phyloP scores from a whole-genome alignment of 2,113 vertebrate genomes.

The Otus sunia region DNA sequence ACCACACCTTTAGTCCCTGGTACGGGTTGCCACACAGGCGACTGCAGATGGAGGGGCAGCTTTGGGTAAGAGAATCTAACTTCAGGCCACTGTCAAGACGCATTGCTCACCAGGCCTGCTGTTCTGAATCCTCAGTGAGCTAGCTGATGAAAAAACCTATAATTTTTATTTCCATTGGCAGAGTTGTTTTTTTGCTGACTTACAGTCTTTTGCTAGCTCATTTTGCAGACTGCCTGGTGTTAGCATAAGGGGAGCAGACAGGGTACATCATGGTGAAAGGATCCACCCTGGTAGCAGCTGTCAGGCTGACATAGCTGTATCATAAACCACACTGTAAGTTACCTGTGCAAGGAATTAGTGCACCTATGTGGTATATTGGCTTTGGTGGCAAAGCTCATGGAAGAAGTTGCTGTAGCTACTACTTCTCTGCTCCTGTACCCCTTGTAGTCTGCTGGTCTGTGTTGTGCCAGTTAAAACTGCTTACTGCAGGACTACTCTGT shows the following conservation, averaged over 20 bases:
- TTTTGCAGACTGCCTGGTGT: background rate
- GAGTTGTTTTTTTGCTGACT: background rate
- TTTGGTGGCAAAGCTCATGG: background rate
- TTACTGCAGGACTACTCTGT: background rate
- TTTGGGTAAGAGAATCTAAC: background rate
- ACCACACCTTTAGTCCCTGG: background rate
- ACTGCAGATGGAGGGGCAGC: background rate
- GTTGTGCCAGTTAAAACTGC: background rate
- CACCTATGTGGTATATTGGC: background rate
- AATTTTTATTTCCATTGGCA: background rate
- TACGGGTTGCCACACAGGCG: background rate
- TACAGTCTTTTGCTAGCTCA: rapidly evolving
- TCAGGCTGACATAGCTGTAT: background rate
- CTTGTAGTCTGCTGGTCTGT: background rate
- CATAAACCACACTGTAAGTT: background rate
- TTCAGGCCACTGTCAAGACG: background rate
- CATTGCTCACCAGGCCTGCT: background rate
- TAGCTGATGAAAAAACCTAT: background rate
- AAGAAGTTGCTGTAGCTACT: background rate
- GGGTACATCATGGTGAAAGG: rapidly evolving
- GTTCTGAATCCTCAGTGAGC: background rate
- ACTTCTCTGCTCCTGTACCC: background rate
- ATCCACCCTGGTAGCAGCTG: background rate
- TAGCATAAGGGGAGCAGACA: background rate
- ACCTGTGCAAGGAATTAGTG: background rate